These are phyloP conservation scores for Andrena bucephala DNA, from an alignment of 2,888 invertebrate species.

Conservation along the genomic window DNA sequence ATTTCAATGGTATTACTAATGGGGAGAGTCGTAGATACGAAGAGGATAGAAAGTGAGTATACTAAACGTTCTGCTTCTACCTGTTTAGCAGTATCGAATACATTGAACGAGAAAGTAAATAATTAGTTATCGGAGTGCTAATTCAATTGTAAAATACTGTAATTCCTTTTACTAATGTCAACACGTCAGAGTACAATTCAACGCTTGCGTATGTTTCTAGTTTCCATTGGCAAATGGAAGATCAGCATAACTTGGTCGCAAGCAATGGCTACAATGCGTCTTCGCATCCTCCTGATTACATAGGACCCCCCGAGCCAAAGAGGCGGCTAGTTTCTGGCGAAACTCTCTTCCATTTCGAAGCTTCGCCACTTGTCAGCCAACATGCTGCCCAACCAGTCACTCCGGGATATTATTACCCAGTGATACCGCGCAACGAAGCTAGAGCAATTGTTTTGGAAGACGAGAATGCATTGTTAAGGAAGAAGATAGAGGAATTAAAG, in stretches of 20 bases:
- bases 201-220: constrained; percentile 60
- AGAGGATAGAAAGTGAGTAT: constrained; percentile 80
- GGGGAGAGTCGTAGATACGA: constrained; percentile 79
- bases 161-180: not conserved
- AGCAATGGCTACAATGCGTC: constrained; percentile 79
- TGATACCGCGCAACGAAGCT: constrained; percentile 83
- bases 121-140: too few species aligned
- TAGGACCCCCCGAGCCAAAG: constrained; percentile 82
- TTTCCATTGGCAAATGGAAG: constrained; percentile 82
- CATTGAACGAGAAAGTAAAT: too few species aligned
- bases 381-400: constrained; percentile 80
- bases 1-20: constrained; percentile 73
- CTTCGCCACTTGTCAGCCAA: constrained; percentile 81
- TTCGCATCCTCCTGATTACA: constrained; percentile 80
- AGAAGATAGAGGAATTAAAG: constrained; percentile 90
- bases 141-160: not conserved
- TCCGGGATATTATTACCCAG: constrained; percentile 82
- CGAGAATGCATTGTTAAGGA: constrained; percentile 89
- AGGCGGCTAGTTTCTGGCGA: constrained; percentile 81
- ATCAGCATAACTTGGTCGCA: constrained; percentile 78
- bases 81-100: too few species aligned
- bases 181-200: not conserved
- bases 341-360: constrained; percentile 81
- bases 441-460: constrained; percentile 87
- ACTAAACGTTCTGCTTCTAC: not conserved